Conservation (phyloP, 2,888 invertebrate species). For the Cyclophora albipunctata region DNA sequence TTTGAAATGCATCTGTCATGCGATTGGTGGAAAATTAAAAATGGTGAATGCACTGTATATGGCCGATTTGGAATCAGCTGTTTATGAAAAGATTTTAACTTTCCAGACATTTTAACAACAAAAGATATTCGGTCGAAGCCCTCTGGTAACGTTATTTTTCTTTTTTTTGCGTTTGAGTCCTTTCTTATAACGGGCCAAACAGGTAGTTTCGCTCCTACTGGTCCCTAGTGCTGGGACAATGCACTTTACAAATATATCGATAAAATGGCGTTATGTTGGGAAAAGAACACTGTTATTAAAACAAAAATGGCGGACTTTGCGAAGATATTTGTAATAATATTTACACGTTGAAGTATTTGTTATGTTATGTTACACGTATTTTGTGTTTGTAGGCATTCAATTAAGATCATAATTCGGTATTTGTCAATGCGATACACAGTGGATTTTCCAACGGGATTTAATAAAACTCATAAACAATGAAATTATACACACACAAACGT, state of each 20-base stretch:
- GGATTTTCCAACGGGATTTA: too few relatives aligned
- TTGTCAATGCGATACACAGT: too few relatives aligned
- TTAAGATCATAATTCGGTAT: too few relatives aligned
- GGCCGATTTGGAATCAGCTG: conserved; percentile 23
- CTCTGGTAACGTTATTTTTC: conserved; percentile 8
- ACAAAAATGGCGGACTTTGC: too few relatives aligned
- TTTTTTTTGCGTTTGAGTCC: conserved; percentile 15
- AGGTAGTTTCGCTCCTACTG: conserved; percentile 25
- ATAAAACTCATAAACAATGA: too few relatives aligned
- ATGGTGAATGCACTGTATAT: conserved; percentile 1
- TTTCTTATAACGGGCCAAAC: conserved; percentile 32
- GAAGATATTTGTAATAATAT: too few relatives aligned
- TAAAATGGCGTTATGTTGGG: not conserved
- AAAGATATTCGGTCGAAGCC: conserved; percentile 4
- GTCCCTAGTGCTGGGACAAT: conserved; percentile 22
- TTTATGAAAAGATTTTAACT: not conserved
- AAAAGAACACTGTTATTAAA: too few relatives aligned
- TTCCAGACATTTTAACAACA: too few relatives aligned
- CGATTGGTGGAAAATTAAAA: conserved; percentile 4
- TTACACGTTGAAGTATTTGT: too few relatives aligned
- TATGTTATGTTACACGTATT: too few relatives aligned
- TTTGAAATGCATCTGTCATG: not conserved
- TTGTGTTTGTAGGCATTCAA: too few relatives aligned
- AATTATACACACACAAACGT: too few relatives aligned
- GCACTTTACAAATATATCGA: conserved; percentile 11